Evolutionary conservation across 1,140 invertebrate species (phyloP).

Genomic region (Galleria mellonella): DNA sequence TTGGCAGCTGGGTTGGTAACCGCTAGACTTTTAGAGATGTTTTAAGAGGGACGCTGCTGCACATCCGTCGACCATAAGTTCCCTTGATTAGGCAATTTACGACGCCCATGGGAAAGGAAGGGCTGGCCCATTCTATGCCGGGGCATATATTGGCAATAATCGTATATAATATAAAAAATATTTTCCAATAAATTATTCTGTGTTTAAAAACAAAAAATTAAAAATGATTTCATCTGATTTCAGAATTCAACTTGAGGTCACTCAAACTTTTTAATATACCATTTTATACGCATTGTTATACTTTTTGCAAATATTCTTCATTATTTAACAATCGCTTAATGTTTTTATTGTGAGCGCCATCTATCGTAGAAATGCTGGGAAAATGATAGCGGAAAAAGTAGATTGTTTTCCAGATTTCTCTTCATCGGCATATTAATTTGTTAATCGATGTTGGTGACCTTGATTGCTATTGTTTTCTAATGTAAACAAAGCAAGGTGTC

Average conservation of each 20-base stretch:
- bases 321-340: conserved; percentile 22
- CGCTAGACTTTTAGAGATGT: too few species aligned
- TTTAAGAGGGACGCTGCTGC: too few species aligned
- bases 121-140: too few species aligned
- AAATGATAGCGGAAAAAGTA: conserved; percentile 27
- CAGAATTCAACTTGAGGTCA: conserved; percentile 1
- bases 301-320: neutral
- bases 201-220: too few species aligned
- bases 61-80: too few species aligned
- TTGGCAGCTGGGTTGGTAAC: too few species aligned
- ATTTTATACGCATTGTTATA: conserved; percentile 6
- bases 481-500: conserved; percentile 3
- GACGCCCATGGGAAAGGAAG: too few species aligned
- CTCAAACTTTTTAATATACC: conserved; percentile 7
- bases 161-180: too few species aligned
- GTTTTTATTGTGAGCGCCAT: conserved; percentile 35
- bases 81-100: too few species aligned
- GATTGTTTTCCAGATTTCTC: conserved; percentile 32
- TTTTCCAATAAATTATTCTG: too few species aligned
- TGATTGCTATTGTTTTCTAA: conserved; percentile 10
- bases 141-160: too few species aligned
- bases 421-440: conserved; percentile 11
- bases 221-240: neutral
- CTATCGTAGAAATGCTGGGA: conserved; percentile 50
- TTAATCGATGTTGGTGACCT: conserved; percentile 17